Evolutionary conservation across 2,113 vertebrate genomes (phyloP).

Genomic region (Ia io): DNA sequence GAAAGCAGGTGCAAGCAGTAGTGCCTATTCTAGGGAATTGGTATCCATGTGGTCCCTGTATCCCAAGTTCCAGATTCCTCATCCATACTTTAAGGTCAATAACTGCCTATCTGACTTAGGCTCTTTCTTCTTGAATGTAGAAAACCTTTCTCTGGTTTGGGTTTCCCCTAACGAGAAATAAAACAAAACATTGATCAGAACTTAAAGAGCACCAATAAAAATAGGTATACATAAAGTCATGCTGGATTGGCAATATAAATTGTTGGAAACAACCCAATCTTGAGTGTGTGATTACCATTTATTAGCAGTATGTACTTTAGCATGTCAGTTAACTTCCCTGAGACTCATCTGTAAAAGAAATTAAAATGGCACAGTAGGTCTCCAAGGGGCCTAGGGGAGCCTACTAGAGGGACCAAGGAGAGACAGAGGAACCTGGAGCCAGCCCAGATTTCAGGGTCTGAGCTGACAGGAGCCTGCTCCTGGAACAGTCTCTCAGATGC

Average conservation of each 20-base stretch:
- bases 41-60: no score
- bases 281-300: neutral
- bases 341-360: neutral
- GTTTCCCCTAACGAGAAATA: neutral
- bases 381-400: neutral
- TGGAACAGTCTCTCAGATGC: neutral
- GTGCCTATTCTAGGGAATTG: neutral
- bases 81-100: neutral
- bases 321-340: neutral
- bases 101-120: neutral
- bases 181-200: neutral
- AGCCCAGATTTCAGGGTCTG: neutral
- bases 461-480: neutral
- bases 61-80: neutral
- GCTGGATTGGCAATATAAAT: neutral
- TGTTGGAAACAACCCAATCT: neutral
- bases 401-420: neutral
- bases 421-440: neutral
- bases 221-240: neutral
- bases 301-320: neutral
- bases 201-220: neutral
- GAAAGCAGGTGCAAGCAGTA: neutral
- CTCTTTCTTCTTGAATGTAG: neutral
- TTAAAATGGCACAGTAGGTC: neutral
- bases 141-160: neutral